These are phyloP conservation scores for Hafferia zeledoni DNA, from an alignment of 2,797 vertebrate genomes.

Conservation along the genomic window DNA sequence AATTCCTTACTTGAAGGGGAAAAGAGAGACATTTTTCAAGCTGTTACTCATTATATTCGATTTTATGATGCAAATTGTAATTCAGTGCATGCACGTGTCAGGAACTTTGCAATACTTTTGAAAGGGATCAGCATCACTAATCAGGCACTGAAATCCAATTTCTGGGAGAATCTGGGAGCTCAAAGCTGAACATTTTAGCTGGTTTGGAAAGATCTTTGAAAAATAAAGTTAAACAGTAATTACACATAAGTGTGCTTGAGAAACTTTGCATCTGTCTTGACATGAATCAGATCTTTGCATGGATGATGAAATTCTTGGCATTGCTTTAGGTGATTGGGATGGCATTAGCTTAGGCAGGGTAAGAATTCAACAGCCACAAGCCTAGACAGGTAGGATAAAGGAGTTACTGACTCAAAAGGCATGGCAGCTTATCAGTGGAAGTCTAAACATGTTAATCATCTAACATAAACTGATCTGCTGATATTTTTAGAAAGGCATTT, in stretches of 20 bases:
- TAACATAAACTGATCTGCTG: conserved; percentile 63
- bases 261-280: conserved; percentile 64
- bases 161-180: conserved; percentile 15
- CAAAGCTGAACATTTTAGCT: background rate
- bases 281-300: conserved; percentile 54
- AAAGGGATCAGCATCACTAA: conserved; percentile 37
- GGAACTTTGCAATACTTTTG: conserved; percentile 5
- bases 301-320: conserved; percentile 62
- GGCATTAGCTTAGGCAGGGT: conserved; percentile 31
- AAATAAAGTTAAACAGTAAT: conserved; percentile 60
- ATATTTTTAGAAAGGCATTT: conserved; percentile 62
- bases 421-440: conserved; percentile 54
- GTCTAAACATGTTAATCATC: conserved; percentile 64
- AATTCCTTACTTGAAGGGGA: background rate
- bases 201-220: conserved; percentile 41
- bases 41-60: background rate
- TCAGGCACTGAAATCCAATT: conserved; percentile 39
- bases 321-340: conserved; percentile 50
- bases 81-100: background rate
- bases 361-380: conserved; percentile 51
- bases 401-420: conserved; percentile 52
- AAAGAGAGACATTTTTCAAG: background rate
- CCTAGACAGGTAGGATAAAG: conserved; percentile 63
- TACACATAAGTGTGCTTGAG: conserved; percentile 48
- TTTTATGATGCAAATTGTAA: conserved; percentile 22